Conservation (phyloP, 2,888 invertebrate genomes). For the Agonum fuliginosum region DNA sequence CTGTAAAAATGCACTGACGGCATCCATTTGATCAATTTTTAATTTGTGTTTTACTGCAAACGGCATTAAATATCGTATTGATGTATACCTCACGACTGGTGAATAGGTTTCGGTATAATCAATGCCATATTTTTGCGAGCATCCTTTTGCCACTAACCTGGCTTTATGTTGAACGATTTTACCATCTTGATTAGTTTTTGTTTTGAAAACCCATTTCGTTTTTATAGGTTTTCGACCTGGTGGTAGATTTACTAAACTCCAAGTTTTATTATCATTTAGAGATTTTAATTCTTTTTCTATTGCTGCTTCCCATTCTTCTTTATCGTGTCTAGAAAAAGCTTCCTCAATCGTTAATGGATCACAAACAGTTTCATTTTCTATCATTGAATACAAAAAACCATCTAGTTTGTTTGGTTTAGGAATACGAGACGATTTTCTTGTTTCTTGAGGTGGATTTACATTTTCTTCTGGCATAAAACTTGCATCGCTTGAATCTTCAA, state of each 20-base stretch:
- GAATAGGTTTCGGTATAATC: slow-evolving; percentile 66
- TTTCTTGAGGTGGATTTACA: slow-evolving; percentile 58
- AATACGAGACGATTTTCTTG: background rate
- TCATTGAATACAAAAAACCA: slow-evolving; percentile 41
- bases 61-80: slow-evolving; percentile 64
- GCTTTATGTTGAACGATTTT: slow-evolving; percentile 61
- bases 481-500: slow-evolving; percentile 54
- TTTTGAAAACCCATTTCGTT: slow-evolving; percentile 62
- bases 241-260: slow-evolving; percentile 56
- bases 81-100: slow-evolving; percentile 63
- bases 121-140: no score
- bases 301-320: slow-evolving; percentile 55
- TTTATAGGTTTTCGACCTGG: slow-evolving; percentile 57
- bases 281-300: slow-evolving; percentile 62
- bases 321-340: background rate
- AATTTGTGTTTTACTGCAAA: slow-evolving; percentile 63
- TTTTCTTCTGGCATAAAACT: slow-evolving; percentile 53
- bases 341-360: background rate
- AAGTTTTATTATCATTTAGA: slow-evolving; percentile 58
- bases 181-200: slow-evolving; percentile 26
- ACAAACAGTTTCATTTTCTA: background rate
- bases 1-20: slow-evolving; percentile 65
- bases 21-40: slow-evolving; percentile 65
- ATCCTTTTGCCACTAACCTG: slow-evolving; percentile 64
- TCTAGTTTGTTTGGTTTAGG: background rate